Evolutionary conservation across 2,113 vertebrate genomes (phyloP).

Genomic region (Microtus ochrogaster): DNA sequence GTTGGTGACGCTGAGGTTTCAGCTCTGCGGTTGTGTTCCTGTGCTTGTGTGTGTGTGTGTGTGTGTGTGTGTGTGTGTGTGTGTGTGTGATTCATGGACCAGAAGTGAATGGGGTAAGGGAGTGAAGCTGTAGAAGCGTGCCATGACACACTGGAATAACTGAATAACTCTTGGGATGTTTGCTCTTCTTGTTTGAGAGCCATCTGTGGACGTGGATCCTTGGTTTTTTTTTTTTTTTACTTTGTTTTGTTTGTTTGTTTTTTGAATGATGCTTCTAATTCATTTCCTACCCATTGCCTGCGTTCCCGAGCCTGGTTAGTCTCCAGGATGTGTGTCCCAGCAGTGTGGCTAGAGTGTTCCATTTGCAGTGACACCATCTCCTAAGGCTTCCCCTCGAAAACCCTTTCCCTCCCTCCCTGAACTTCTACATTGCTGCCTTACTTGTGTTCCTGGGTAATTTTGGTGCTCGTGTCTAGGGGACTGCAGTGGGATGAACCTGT

Average conservation of each 20-base stretch:
- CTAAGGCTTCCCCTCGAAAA: slow-evolving; percentile 93
- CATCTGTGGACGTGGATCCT: background rate
- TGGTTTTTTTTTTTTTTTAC: background rate
- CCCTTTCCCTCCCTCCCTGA: slow-evolving; percentile 12
- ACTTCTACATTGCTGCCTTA: slow-evolving; percentile 76
- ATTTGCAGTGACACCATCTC: slow-evolving; percentile 89
- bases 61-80: no score
- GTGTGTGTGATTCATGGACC: no score
- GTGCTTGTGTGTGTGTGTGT: no score
- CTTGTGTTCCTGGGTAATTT: slow-evolving; percentile 78
- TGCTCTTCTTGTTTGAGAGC: slow-evolving; percentile 37
- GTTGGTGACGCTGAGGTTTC: slow-evolving; percentile 42
- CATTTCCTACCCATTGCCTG: slow-evolving; percentile 86
- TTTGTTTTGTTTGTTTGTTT: no score
- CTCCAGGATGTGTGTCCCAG: slow-evolving; percentile 88
- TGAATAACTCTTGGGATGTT: background rate
- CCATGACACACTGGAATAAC: background rate
- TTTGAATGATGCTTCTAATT: slow-evolving; percentile 84
- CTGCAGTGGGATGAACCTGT: slow-evolving; percentile 69
- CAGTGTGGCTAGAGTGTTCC: slow-evolving; percentile 86
- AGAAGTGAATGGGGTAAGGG: no score
- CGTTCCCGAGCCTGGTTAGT: slow-evolving; percentile 81
- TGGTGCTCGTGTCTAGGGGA: slow-evolving; percentile 74
- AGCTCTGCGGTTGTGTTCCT: no score
- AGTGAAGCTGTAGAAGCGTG: slow-evolving; percentile 1